These are phyloP conservation scores for Anhinga rufa DNA, from an alignment of 2,113 vertebrate species.

Conservation along the genomic window DNA sequence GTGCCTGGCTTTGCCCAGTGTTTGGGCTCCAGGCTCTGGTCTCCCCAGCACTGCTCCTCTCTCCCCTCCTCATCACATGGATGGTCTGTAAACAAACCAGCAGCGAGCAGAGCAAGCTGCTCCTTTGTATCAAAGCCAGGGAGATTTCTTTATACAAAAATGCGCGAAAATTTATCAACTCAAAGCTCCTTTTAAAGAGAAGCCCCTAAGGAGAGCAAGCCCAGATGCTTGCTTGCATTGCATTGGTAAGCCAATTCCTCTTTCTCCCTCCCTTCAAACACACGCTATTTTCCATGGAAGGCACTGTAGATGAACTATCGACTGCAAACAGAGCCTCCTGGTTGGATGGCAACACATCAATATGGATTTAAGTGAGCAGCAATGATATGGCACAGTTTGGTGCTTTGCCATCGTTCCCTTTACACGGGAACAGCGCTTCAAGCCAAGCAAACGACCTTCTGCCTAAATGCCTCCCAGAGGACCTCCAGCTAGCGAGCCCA, in stretches of 20 bases:
- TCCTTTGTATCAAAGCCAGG: not conserved
- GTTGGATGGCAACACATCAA: not conserved
- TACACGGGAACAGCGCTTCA: not conserved
- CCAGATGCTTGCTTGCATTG: not conserved
- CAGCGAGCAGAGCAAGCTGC: not conserved
- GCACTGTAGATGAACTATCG: not conserved
- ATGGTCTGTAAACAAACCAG: not conserved
- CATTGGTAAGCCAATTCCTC: not conserved
- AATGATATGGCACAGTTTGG: not conserved
- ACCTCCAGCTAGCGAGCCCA: not conserved
- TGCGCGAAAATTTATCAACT: not conserved
- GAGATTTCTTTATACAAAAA: not conserved
- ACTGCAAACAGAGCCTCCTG: conserved; percentile 12
- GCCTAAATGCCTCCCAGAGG: not conserved
- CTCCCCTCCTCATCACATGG: not conserved
- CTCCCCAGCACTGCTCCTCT: not conserved
- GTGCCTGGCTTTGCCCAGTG: not conserved
- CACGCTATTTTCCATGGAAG: not conserved
- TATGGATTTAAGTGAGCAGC: not conserved
- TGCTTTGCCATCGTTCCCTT: not conserved
- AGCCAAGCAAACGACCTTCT: not conserved
- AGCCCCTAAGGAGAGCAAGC: conserved; percentile 11
- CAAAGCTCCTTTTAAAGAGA: conserved; percentile 36
- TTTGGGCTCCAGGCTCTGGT: not conserved
- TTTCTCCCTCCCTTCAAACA: not conserved